Percentiles rank a stretch among this genome's conserved stretches.
Conservation (phyloP, 2,797 vertebrate species). For the Pteronotus mesoamericanus region DNA sequence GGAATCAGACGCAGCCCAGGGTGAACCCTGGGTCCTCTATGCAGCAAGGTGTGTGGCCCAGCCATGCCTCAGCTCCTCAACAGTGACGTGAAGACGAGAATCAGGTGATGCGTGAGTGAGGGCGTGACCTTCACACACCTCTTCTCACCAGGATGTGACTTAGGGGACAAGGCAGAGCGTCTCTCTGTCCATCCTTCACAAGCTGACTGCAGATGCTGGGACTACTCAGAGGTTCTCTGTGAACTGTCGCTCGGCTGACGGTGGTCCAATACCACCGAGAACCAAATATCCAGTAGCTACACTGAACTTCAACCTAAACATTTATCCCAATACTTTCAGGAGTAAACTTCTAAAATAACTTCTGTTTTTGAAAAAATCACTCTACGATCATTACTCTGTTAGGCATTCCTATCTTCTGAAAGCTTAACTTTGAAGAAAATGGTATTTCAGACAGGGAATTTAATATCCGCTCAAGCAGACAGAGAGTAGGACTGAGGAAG, state of each 20-base stretch:
- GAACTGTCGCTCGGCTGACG: not conserved
- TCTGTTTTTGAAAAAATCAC: not conserved
- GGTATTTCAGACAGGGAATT: not conserved
- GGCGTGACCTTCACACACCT: not conserved
- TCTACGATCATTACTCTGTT: not conserved
- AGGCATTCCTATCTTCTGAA: not conserved
- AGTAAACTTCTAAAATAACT: not conserved
- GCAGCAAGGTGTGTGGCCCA: not conserved
- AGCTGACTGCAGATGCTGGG: not conserved
- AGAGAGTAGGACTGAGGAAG: not conserved
- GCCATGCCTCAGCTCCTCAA: not conserved
- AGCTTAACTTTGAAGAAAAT: not conserved
- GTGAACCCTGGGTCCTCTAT: not conserved
- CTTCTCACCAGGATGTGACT: not conserved
- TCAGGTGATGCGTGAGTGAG: not conserved
- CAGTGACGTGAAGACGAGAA: not conserved
- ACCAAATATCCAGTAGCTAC: not conserved
- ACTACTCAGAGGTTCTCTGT: not conserved
- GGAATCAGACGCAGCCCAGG: not conserved
- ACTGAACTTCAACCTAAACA: not conserved
- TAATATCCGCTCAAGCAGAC: not conserved
- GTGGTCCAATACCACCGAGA: not conserved
- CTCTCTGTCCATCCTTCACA: not conserved
- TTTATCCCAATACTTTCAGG: not conserved
- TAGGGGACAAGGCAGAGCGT: not conserved